Percentiles rank a stretch among this genome's conserved stretches.
Evolutionary conservation across 2,113 vertebrate genomes (phyloP).

Genomic region (Lophura nycthemera): DNA sequence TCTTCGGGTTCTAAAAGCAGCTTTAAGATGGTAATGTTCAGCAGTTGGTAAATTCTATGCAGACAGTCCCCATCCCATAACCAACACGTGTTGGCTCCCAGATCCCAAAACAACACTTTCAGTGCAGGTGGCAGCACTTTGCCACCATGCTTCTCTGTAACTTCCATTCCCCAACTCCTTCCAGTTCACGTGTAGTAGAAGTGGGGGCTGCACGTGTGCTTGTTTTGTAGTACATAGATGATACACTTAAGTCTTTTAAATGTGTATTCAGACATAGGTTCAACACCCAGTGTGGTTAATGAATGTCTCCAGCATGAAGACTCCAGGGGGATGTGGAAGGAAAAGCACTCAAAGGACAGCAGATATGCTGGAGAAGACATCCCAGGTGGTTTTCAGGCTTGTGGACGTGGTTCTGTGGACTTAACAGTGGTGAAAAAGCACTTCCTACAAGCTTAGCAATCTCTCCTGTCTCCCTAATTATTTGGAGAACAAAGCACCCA

Average conservation of each 20-base stretch:
- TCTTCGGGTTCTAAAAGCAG: conserved; percentile 23
- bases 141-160: not conserved
- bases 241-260: not conserved
- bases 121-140: not conserved
- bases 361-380: not conserved
- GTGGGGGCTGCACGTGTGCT: not conserved
- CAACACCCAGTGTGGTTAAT: not conserved
- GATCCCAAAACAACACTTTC: not conserved
- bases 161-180: not conserved
- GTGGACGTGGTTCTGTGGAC: not conserved
- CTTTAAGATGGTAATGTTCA: conserved; percentile 15
- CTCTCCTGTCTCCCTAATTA: not conserved
- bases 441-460: not conserved
- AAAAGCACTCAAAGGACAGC: not conserved
- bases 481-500: not conserved
- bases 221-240: not conserved
- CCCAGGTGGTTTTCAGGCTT: not conserved
- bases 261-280: not conserved
- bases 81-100: not conserved
- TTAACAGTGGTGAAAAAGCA: not conserved
- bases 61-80: not conserved
- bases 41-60: not conserved
- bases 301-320: not conserved
- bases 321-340: not conserved
- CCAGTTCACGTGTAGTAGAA: not conserved